Evolutionary conservation across 2,888 invertebrate species (phyloP), one percentile per base, ranked within the genome.

Genomic region (Serripes groenlandicus): DNA sequence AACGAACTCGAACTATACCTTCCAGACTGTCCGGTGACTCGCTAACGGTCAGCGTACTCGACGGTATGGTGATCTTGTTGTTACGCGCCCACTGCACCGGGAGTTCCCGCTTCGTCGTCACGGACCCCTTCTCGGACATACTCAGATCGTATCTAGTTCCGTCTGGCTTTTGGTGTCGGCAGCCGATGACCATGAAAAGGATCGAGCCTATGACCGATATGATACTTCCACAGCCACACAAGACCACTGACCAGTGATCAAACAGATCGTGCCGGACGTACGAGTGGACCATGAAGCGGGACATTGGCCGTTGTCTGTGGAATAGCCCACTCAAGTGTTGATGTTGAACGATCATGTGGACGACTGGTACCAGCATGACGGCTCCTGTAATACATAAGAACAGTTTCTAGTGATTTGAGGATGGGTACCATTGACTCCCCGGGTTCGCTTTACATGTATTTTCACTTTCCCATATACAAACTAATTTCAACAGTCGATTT

Each of bases 201-300:
- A 84, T n/a, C 3, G 78, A 66, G 0, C 75, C 56, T 3, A 78
- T 15, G n/a, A 81, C 64, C 28, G 80, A 68, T n/a, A 84, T 18
- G 23, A 84, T 21, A 78, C 84, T 80, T 11, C 74, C 78, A 4
- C 70, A 68, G 21, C 71, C 84, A 73, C 78, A 81, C n/a, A 81
- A 18, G 21, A 84, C 77, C 0, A 73, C 78, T 1, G 84, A 84
- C 60, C 78, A 84, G 60, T 78, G 78, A 56, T 81, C 81, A 54
- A 78, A 80, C 49, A 81, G 62, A 35, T 84, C 78, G 30, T 84
- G 80, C 3, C 32, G 42, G 18, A 30, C 28, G 42, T 77, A 62
- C 28, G 60, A 58, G 26, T 62, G 60, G 35, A 49, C 66, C 26
- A 42, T 28, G 35, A 71, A 28, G 3, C 58, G 3, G 11, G n/a